Evolutionary conservation across 2,797 vertebrate species (phyloP), one percentile per base, ranked within the genome.

Genomic region (Takifugu rubripes): DNA sequence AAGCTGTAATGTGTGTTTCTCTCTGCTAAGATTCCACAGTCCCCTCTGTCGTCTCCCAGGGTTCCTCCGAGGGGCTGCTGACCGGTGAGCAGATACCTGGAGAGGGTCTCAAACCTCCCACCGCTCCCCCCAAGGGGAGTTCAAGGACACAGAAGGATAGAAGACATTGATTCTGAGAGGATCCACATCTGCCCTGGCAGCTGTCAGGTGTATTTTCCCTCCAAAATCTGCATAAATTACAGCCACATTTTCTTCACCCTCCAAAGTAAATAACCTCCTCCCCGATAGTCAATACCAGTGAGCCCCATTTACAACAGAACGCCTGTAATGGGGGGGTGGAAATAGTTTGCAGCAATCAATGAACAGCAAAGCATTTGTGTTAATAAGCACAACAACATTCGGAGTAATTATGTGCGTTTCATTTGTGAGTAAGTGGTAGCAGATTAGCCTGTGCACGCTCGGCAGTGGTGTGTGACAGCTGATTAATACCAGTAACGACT

Each of bases 401-500:
- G 83, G 83, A 88, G 86, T 11, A 65, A 92, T 92, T 92, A 90
- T 79, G 84, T 91, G 76, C 91, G 88, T 89, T 88, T 83, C 69
- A 80, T 90, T 92, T 92, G 79, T 84, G 69, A 83, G 74, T 93
- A 92, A 94, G 90, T 92, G 90, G 85, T 94, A 92, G 88, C 92
- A 93, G 91, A 91, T 90, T 90, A 49, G 57, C 49, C 77, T 74
- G 77, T 67, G 67, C 87, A 80, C 73, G 72, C 64, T 70, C 76
- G 75, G 73, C 77, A 84, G 79, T 61, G 67, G 74, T 55, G 77
- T 79, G 84, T 82, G 85, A 85, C 78, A 67, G 72, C 74, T 87
- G 84, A 81, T 87, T 84, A 74, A 64, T 61, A 83, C 66, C 48
- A 54, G 66, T 50, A 49, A 6, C 67, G 56, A 65, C 12, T 40